Conservation (phyloP, 2,888 invertebrate species). For the Zygogramma bicolorata region DNA sequence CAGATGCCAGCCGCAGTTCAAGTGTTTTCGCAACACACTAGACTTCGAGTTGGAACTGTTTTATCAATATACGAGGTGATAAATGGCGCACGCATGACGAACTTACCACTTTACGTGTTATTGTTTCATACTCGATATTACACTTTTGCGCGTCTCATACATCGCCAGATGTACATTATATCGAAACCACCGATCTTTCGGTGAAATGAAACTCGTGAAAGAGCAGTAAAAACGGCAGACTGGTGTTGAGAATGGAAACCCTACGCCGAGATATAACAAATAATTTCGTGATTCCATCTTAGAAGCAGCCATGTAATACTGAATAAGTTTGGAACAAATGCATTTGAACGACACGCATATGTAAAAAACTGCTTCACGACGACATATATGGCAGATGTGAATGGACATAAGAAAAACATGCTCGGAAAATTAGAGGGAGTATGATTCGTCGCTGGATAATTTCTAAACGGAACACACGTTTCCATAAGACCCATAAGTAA, state of each 20-base stretch:
- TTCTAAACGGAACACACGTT: too few relatives aligned
- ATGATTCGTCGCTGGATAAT: too few relatives aligned
- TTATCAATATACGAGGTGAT: constrained; percentile 56
- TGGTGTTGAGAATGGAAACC: neutral
- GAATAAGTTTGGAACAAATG: neutral
- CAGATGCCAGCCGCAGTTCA: constrained; percentile 18
- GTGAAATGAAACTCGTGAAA: neutral
- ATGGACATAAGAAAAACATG: too few relatives aligned
- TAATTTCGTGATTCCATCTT: neutral
- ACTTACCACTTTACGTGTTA: constrained; percentile 57
- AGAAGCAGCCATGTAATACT: neutral
- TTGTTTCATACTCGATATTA: constrained; percentile 45
- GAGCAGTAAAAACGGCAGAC: neutral
- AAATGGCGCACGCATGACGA: constrained; percentile 58
- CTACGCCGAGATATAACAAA: neutral
- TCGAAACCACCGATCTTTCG: neutral
- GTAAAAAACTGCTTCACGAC: too few relatives aligned
- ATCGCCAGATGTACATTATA: constrained; percentile 9
- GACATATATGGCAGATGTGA: too few relatives aligned
- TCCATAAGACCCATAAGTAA: too few relatives aligned
- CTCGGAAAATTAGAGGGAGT: too few relatives aligned
- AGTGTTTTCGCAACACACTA: constrained; percentile 53
- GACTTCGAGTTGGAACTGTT: constrained; percentile 45
- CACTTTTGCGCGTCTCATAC: constrained; percentile 33
- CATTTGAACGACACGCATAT: too few relatives aligned